These are phyloP conservation scores for Ceratina australensis DNA, from an alignment of 1,140 invertebrate species.

Conservation along the genomic window DNA sequence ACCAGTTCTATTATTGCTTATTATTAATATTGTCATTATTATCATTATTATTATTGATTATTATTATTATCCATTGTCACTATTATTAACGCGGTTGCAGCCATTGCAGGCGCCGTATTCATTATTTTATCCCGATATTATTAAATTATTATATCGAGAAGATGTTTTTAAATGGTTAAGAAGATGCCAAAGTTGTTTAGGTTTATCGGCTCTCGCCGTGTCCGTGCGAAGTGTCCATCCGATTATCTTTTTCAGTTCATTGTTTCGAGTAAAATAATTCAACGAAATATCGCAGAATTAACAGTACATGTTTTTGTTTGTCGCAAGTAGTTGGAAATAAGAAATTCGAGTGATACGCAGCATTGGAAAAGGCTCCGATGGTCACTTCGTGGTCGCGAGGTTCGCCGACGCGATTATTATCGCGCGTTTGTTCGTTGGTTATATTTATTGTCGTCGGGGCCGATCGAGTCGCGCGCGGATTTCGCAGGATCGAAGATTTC, in stretches of 20 bases:
- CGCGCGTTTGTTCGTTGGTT: conserved; percentile 73
- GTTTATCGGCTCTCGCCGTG: conserved; percentile 72
- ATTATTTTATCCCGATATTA: conserved; percentile 68
- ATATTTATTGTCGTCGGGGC: conserved; percentile 68
- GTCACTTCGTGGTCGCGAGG: conserved; percentile 55
- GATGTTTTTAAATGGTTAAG: conserved; percentile 73
- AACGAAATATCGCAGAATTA: no score
- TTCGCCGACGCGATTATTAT: conserved; percentile 58
- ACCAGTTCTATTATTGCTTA: conserved; percentile 68
- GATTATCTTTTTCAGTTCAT: background rate
- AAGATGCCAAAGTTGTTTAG: conserved; percentile 80
- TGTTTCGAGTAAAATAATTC: background rate
- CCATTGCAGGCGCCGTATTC: conserved; percentile 59
- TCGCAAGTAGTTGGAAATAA: no score
- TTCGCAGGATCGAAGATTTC: conserved; percentile 59
- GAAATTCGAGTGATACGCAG: no score
- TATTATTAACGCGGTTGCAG: conserved; percentile 67
- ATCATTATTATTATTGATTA: conserved; percentile 57
- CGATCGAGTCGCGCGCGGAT: conserved; percentile 59
- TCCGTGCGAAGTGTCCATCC: conserved; percentile 59
- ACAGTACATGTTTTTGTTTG: no score
- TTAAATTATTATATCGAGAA: conserved; percentile 72
- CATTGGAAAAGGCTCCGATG: conserved; percentile 42
- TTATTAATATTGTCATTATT: conserved; percentile 62
- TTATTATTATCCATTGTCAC: conserved; percentile 61